A percentile compares a stretch with the other conserved stretches of the same genome.
Conservation (phyloP, 2,113 vertebrate genomes). For the Alaudala cheleensis region DNA sequence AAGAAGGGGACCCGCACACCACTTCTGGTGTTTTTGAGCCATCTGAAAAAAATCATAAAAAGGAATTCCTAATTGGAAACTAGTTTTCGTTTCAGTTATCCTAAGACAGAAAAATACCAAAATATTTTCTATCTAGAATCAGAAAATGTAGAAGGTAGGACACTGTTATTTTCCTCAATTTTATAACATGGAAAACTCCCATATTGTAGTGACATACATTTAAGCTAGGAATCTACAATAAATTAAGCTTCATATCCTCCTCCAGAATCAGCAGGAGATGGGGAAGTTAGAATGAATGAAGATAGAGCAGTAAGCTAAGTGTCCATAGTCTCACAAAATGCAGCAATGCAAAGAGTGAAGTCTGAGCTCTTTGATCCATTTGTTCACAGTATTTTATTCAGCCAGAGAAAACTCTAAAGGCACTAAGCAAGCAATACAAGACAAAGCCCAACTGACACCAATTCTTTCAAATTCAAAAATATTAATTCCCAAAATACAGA, state of each 20-base stretch:
- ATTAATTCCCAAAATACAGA: neutral
- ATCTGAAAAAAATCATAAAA: slow-evolving; percentile 63
- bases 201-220: neutral
- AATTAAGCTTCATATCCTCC: neutral
- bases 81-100: neutral
- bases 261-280: neutral
- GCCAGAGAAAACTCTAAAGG: neutral
- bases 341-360: neutral
- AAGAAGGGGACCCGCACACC: slow-evolving; percentile 61
- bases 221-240: neutral
- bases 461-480: neutral
- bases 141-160: neutral
- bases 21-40: slow-evolving; percentile 71
- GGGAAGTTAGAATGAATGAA: neutral
- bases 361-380: neutral
- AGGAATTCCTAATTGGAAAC: neutral
- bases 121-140: neutral
- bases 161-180: neutral
- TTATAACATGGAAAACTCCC: accelerated
- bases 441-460: neutral
- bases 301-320: neutral
- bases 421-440: neutral
- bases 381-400: neutral
- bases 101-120: neutral
- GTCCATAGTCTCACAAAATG: neutral